Conservation (phyloP, 2,113 vertebrate species). For the Mustela nigripes region DNA sequence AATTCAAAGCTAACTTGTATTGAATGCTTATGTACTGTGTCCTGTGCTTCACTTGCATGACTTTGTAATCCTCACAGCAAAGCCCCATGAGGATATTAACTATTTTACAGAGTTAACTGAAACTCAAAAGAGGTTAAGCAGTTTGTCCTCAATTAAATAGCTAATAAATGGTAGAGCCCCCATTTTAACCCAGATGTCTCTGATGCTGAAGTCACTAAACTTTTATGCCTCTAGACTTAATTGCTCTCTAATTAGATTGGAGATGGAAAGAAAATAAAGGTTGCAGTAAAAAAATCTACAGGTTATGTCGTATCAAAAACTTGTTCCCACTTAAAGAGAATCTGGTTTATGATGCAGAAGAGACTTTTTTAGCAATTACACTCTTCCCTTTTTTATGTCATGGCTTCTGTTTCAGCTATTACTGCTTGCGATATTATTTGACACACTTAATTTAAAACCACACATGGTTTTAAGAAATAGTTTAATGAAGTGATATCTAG, state of each 20-base stretch:
- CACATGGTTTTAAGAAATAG: slow-evolving; percentile 48
- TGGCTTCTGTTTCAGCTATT: not conserved
- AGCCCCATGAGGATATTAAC: slow-evolving; percentile 26
- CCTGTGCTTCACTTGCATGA: slow-evolving; percentile 5
- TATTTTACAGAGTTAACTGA: slow-evolving; percentile 53
- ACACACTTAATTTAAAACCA: slow-evolving; percentile 48
- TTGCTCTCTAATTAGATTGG: slow-evolving; percentile 33
- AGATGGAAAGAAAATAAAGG: slow-evolving; percentile 59
- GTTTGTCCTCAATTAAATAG: slow-evolving; percentile 59
- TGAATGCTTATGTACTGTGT: slow-evolving; percentile 15
- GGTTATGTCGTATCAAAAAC: slow-evolving; percentile 49
- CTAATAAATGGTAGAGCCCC: not conserved
- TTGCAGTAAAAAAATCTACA: not conserved
- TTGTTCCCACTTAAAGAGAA: slow-evolving; percentile 5
- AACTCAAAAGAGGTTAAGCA: slow-evolving; percentile 31
- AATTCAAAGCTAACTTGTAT: slow-evolving; percentile 40
- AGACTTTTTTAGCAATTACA: not conserved
- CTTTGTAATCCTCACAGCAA: slow-evolving; percentile 34
- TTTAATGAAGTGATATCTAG: slow-evolving; percentile 49
- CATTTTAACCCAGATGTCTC: slow-evolving; percentile 51
- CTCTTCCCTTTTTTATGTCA: not conserved
- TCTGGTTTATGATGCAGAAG: slow-evolving; percentile 26
- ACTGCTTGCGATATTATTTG: slow-evolving; percentile 21
- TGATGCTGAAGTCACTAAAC: slow-evolving; percentile 43
- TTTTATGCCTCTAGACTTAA: slow-evolving; percentile 21